Base-by-base conservation (phyloP, 2,888 invertebrate genomes). In the Oscheius sp. region DNA sequence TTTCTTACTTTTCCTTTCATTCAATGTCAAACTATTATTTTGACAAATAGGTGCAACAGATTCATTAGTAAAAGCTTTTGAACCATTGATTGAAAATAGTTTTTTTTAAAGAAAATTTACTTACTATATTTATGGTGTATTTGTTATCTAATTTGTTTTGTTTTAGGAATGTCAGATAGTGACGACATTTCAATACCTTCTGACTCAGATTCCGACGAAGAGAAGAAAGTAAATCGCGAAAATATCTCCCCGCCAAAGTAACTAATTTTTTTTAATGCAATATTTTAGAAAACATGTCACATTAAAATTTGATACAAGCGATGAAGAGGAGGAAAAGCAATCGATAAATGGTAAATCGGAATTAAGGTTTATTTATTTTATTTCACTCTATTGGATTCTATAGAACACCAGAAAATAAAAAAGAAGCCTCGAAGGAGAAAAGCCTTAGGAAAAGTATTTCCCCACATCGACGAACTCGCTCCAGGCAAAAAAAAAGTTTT, bases 281-380 rank as follows among this genome's bases (percentile, higher is more conserved):
- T 20, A 41, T n/a, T 44, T 24, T 26, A 59, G 59, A 28, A 28
- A n/a, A 24, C 41, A 17, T 9, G 50, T 32, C 6, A 61, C 61
- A 22, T 30, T 67, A 24, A 67, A 67, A 50, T 67, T 67, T 30
- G 67, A 67, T 22, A 61, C 67, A 22, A 67, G 67, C 28, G 59
- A 59, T 24, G 67, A 67, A 26, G 67, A 67, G 2, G 62, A 62
- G n/a, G 59, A 45, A n/a, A 12, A 9, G 8, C 17, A 22, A 1
- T 9, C 24, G 20, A n/a, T n/a, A n/a, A 56, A 56, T 32, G 30
- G 54, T n/a, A 17, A 28, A 30, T 30, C 28, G 20, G 12, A 12
- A 30, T 28, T 47, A 32, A 26, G 51, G 8, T 30, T 6, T 12
- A 20, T 20, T 20, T 4, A 5, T 12, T 24, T 47, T 47, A 5